Conservation (phyloP, 2,888 invertebrate genomes). For the Tholera decimalis region DNA sequence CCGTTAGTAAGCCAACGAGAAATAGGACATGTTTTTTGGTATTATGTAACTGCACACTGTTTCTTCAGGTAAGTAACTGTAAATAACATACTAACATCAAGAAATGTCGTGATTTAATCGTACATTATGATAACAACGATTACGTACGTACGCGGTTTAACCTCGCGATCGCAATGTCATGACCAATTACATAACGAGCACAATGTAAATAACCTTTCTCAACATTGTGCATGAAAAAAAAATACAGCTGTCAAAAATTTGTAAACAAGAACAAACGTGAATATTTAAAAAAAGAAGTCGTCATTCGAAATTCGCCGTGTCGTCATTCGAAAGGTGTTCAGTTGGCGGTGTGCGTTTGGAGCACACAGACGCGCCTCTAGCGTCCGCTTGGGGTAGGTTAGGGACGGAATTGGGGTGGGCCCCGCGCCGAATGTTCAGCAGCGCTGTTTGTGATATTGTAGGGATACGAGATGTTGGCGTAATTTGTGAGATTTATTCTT, state of each 20-base stretch:
- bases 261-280: constrained; percentile 56
- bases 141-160: constrained; percentile 33
- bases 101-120: constrained; percentile 27
- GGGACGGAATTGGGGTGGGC: constrained; percentile 87
- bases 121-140: constrained; percentile 29
- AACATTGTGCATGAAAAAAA: constrained; percentile 40
- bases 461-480: constrained; percentile 55
- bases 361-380: constrained; percentile 66
- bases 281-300: constrained; percentile 53
- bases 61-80: constrained; percentile 14
- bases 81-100: constrained; percentile 1
- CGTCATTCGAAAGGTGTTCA: constrained; percentile 67
- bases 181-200: constrained; percentile 40
- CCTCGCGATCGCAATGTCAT: constrained; percentile 46
- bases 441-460: constrained; percentile 84
- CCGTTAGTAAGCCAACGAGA: constrained; percentile 29
- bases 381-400: constrained; percentile 87
- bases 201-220: constrained; percentile 44
- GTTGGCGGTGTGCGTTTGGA: constrained; percentile 53
- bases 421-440: constrained; percentile 86
- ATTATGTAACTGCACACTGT: constrained; percentile 18
- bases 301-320: constrained; percentile 56
- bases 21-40: constrained; percentile 44
- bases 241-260: constrained; percentile 50
- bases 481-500: constrained; percentile 1